Conservation (phyloP, 2,888 invertebrate genomes). For the Erebia aethiops region DNA sequence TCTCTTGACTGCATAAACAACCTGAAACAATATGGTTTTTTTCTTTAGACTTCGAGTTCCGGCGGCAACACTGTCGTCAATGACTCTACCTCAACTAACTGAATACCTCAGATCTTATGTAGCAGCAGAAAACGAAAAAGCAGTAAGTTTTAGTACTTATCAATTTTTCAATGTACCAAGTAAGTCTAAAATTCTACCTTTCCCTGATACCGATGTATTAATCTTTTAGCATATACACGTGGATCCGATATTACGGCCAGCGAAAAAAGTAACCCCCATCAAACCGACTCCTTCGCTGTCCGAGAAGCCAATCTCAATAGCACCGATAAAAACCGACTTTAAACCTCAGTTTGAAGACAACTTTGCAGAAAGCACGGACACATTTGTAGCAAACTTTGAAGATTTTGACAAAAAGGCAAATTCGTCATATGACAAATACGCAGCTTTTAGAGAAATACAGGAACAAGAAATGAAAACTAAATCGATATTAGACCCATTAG, state of each 20-base stretch:
- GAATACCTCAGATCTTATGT: slow-evolving; percentile 86
- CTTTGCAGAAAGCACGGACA: slow-evolving; percentile 74
- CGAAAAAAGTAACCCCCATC: slow-evolving; percentile 52
- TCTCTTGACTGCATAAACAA: no score
- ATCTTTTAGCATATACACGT: slow-evolving; percentile 67
- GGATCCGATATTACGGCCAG: slow-evolving; percentile 55
- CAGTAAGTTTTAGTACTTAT: slow-evolving; percentile 49
- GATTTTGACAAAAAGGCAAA: slow-evolving; percentile 82
- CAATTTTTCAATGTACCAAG: neutral
- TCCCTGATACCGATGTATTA: slow-evolving; percentile 33
- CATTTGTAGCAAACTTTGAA: slow-evolving; percentile 87
- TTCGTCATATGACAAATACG: slow-evolving; percentile 90
- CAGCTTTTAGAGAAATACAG: slow-evolving; percentile 93
- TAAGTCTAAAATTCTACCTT: neutral
- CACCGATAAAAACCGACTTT: slow-evolving; percentile 46
- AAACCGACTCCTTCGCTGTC: slow-evolving; percentile 38
- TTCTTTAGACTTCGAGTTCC: slow-evolving; percentile 84
- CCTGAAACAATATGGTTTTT: neutral
- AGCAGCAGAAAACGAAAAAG: slow-evolving; percentile 71
- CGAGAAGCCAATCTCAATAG: slow-evolving; percentile 32
- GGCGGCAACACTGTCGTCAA: slow-evolving; percentile 89
- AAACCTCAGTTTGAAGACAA: slow-evolving; percentile 86
- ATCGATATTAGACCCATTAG: slow-evolving; percentile 64
- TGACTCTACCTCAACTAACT: slow-evolving; percentile 94
- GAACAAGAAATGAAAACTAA: slow-evolving; percentile 86